Percentiles rank a stretch among this genome's conserved stretches.
Conservation (phyloP, 2,797 vertebrate genomes). For the Echeneis naucrates region DNA sequence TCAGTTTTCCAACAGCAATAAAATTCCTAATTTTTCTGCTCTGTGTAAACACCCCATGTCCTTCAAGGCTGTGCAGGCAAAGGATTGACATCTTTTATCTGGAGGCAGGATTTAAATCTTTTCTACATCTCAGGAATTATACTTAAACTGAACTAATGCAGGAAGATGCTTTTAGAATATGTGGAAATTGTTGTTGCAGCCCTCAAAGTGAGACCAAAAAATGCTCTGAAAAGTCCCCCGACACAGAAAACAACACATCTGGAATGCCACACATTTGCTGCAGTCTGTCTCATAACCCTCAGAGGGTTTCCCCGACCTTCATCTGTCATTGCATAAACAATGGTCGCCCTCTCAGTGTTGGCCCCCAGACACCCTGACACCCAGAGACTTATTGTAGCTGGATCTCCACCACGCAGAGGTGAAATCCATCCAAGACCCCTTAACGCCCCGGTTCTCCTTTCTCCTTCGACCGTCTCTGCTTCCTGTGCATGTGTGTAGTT, state of each 20-base stretch:
- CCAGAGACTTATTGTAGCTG: conserved; percentile 40
- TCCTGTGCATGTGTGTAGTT: conserved; percentile 77
- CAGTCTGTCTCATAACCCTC: conserved; percentile 22
- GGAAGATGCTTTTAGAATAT: conserved; percentile 13
- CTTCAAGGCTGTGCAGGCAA: conserved; percentile 38
- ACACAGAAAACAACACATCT: conserved; percentile 24
- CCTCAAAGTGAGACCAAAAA: conserved; percentile 18
- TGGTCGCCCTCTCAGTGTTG: conserved; percentile 3
- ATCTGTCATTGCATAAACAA: conserved; percentile 43
- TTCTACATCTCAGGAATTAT: conserved; percentile 4
- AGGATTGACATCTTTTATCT: conserved; percentile 22
- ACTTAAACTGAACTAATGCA: neutral
- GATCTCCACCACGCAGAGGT: conserved; percentile 44
- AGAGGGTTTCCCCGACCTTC: conserved; percentile 53
- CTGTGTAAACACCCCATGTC: conserved; percentile 26
- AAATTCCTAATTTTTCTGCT: conserved; percentile 47
- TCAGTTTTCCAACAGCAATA: conserved; percentile 46
- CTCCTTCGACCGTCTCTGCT: conserved; percentile 45
- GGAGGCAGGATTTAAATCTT: conserved; percentile 15
- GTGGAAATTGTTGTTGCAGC: neutral
- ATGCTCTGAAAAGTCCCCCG: conserved; percentile 11
- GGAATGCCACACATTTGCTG: conserved; percentile 15
- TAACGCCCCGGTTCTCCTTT: conserved; percentile 14
- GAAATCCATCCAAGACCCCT: conserved; percentile 45
- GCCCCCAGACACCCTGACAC: neutral